Base-by-base conservation (phyloP, 2,888 invertebrate species). In the Synanthedon formicaeformis region DNA sequence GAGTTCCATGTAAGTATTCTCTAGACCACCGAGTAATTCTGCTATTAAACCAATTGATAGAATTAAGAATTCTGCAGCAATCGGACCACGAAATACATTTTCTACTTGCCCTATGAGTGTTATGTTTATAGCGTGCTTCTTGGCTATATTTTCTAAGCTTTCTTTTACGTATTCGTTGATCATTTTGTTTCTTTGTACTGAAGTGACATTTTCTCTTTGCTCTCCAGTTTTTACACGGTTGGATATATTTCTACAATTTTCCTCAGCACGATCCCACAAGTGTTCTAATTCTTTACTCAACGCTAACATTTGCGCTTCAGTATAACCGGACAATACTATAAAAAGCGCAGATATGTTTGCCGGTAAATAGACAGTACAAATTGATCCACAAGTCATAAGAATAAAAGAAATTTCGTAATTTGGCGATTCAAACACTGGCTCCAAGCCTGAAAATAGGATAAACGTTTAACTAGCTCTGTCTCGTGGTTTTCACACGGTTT, bases 1-100 rank as follows among this genome's bases (percentile, higher is more conserved):
- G 16, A 80, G 52, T 50, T 73, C 61, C 3, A 78, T 23, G 41
- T 67, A 75, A 0, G 77, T 80, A 8, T 79, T 75, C 18, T 78
- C 68, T 50, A 81, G 54, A 0, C 78, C 74, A 2, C 75, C 79
- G 0, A 81, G 65, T n/a, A 80, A 52, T 57, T 74, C 76, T 1
- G 74, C 66, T 50, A 75, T 72, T 1, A 81, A 55, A 3, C 69
- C 72, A 2, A 69, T 53, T 0, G 70, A 63, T 1, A 79, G 60
- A 3, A 73, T 57, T 0, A 64, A 8, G 49, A 78, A 77, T 55
- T 76, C 79, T 2, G 71, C 55, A 4, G 71, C 75, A n/a, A 75
- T 64, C 0, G 73, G 70, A 2, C 65, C 61, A 49, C 67, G 61
- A 51, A 76, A 75, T 0, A 71, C 56, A 2, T 56, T 54, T 58